These are phyloP conservation scores for Rhynchotus rufescens DNA, from an alignment of 2,797 vertebrate genomes.

Conservation along the genomic window DNA sequence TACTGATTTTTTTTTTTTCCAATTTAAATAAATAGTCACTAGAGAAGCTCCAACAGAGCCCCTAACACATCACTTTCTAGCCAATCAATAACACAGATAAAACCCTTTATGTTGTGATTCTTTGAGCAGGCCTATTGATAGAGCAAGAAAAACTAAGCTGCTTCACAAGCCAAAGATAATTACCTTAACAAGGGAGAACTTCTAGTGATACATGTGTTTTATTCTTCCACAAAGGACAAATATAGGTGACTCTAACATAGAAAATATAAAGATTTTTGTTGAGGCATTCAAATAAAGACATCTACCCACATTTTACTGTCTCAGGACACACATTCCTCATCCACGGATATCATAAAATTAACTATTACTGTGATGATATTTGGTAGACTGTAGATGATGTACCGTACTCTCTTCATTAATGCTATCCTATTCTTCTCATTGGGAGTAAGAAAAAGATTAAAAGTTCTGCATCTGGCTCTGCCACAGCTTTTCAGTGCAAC, in stretches of 20 bases:
- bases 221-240: constrained; percentile 39
- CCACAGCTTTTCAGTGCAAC: background rate
- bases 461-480: background rate
- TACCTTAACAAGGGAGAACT: constrained; percentile 55
- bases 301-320: background rate
- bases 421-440: background rate
- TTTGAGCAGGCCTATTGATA: constrained; percentile 59
- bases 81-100: constrained; percentile 72
- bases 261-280: background rate
- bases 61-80: constrained; percentile 49
- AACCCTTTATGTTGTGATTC: constrained; percentile 51
- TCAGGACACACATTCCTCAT: background rate
- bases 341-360: background rate
- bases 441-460: background rate
- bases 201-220: background rate
- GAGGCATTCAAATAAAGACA: constrained; percentile 16
- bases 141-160: constrained; percentile 44
- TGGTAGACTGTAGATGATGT: background rate
- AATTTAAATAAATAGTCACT: constrained; percentile 76
- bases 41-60: constrained; percentile 56
- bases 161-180: constrained; percentile 66
- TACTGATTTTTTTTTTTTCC: constrained; percentile 41
- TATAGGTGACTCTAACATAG: constrained; percentile 2
- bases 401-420: background rate
- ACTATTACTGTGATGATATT: background rate